Conservation (phyloP, 2,888 invertebrate genomes). For the Amblyteles armatorius region DNA sequence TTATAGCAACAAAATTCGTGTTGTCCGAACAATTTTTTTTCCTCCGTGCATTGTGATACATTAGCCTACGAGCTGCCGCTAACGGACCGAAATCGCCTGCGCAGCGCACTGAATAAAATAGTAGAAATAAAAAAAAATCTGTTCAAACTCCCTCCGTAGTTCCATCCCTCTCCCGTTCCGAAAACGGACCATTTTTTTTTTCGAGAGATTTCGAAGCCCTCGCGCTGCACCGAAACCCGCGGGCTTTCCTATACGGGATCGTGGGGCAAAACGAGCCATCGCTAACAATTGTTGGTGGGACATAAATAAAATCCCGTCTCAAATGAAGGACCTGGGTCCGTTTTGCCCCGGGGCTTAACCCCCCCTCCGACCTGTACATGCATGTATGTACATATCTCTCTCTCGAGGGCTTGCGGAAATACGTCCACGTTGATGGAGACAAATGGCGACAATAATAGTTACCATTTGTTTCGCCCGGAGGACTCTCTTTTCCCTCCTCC, state of each 20-base stretch:
- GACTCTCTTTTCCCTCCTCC: constrained; percentile 26
- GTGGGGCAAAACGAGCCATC: no score
- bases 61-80: neutral
- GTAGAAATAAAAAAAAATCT: neutral
- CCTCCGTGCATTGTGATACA: neutral
- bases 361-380: neutral
- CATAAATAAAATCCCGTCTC: no score
- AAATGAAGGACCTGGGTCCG: no score
- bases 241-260: no score
- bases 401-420: constrained; percentile 69
- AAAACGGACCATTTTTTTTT: constrained; percentile 47
- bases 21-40: no score
- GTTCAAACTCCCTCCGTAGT: neutral
- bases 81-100: neutral
- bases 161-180: constrained; percentile 7
- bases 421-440: constrained; percentile 76
- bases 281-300: no score
- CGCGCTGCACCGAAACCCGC: constrained; percentile 41
- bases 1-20: no score
- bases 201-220: constrained; percentile 64
- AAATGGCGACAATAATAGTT: constrained; percentile 76
- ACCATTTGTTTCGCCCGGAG: constrained; percentile 71
- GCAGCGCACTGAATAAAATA: neutral
- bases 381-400: constrained; percentile 45
- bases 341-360: constrained; percentile 59